Percentiles rank a stretch among this genome's conserved stretches.
These are phyloP conservation scores for Drosophila ironensis DNA, from an alignment of 1,140 invertebrate species.

Conservation along the genomic window DNA sequence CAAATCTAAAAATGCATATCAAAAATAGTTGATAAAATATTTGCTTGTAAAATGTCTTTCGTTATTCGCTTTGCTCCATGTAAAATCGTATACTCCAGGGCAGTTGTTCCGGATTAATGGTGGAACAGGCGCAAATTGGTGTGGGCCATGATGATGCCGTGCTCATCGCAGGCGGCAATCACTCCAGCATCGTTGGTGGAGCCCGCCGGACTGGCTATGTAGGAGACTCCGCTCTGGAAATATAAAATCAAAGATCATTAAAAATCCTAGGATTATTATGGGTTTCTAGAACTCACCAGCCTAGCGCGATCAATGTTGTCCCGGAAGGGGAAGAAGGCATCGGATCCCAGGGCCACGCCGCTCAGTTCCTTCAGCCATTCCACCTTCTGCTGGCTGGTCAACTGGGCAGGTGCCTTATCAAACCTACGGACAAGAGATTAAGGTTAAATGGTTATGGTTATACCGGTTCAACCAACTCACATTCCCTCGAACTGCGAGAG, in stretches of 20 bases:
- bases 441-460: not conserved
- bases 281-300: slow-evolving; percentile 85
- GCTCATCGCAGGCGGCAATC: slow-evolving; percentile 96
- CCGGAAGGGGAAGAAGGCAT: slow-evolving; percentile 99
- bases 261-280: not conserved
- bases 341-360: slow-evolving; percentile 96
- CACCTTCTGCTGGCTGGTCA: slow-evolving; percentile 87
- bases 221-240: slow-evolving; percentile 95
- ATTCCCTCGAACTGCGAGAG: slow-evolving; percentile 73
- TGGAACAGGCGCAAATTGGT: slow-evolving; percentile 98
- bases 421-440: slow-evolving; percentile 82
- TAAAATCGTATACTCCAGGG: not conserved
- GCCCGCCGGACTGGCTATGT: slow-evolving; percentile 95
- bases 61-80: not conserved
- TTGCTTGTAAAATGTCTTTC: not conserved
- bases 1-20: slow-evolving; percentile 12
- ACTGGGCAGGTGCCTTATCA: slow-evolving; percentile 87
- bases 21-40: slow-evolving; percentile 15
- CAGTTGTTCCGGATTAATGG: slow-evolving; percentile 87
- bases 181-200: slow-evolving; percentile 96
- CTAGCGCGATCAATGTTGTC: slow-evolving; percentile 98
- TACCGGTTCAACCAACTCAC: slow-evolving; percentile 28
- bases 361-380: slow-evolving; percentile 92
- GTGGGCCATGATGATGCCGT: slow-evolving; percentile 93
- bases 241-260: slow-evolving; percentile 9